These are phyloP conservation scores for Marmota flaviventris DNA, from an alignment of 2,113 vertebrate genomes.

Conservation along the genomic window DNA sequence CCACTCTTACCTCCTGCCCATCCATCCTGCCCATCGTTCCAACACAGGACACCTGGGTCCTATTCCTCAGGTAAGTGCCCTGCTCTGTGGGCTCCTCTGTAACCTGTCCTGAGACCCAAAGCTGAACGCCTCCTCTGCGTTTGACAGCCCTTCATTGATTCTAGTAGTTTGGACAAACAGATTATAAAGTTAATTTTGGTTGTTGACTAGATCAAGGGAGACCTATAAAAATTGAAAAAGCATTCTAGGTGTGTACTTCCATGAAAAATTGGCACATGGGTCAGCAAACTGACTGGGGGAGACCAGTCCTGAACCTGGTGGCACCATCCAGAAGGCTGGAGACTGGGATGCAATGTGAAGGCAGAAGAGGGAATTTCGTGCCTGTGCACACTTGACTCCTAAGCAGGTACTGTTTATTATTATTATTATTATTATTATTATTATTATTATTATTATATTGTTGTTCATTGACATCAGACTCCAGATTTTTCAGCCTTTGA, in stretches of 20 bases:
- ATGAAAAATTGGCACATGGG: neutral
- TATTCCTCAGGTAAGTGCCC: rapidly evolving
- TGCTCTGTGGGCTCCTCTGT: neutral
- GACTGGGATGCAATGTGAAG: neutral
- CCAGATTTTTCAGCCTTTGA: neutral
- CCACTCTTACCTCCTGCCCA: neutral
- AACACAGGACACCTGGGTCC: neutral
- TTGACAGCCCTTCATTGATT: neutral
- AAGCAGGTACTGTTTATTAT: neutral
- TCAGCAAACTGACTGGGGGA: too few relatives aligned
- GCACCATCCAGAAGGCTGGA: neutral
- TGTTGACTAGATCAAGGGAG: neutral
- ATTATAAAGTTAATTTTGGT: neutral
- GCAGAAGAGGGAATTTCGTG: neutral
- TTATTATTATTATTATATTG: neutral
- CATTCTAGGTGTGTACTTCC: too few relatives aligned
- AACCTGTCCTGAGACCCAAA: neutral
- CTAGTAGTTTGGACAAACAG: neutral
- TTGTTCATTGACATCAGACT: neutral
- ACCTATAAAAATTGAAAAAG: neutral
- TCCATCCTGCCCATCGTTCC: neutral
- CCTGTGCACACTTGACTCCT: neutral
- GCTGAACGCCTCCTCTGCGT: neutral
- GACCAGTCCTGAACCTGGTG: neutral
- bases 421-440: too few relatives aligned